Base-by-base conservation (phyloP, 64 coral and sea anemone species). In the Stylophora pistillata region DNA sequence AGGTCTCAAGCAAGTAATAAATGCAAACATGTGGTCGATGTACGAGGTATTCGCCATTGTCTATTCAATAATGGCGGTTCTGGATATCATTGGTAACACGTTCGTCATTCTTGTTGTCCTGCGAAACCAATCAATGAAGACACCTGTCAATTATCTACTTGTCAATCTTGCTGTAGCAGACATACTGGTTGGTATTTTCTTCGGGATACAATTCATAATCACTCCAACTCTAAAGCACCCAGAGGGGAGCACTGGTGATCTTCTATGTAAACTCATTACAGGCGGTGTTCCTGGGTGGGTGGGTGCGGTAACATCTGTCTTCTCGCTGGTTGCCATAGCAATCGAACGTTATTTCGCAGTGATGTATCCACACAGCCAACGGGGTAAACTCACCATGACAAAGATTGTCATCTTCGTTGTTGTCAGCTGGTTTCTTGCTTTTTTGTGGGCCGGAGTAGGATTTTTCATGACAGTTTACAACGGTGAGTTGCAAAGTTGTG, bases 311-410 rank as follows among this genome's bases (percentile, higher is more conserved):
- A 58, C 86, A 1, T 88, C 86, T 9, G 74, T 88, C 33, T 88
- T 72, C 55, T 53, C 86, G 13, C 63, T 88, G 72, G 18, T 88
- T 60, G 74, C 71, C 69, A 88, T 88, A 34, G 63, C 86, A 59
- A 76, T 88, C 1, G 86, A 88, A n/a, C 71, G 86, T 23, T 88
- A 76, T 56, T 88, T 61, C 55, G 75, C 75, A 5, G 86, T 88
- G 3, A 33, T 88, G 21, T 68, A 26, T 68, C 64, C 64, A 21
- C n/a, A 68, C 64, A 68, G 64, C 21, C 64, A 68, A n/a, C 23
- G 64, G 26, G 61, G 61, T 10, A 68, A 68, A 68, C 64, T 68
- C 7, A 68, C 64, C 12, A 68, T 9, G 26, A 68, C 21, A 68
- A 68, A 68, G 64, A 68, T 68, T 68, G 6, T n/a, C 64, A n/a